Evolutionary conservation across 1,140 invertebrate species (phyloP), one percentile per base, ranked within the genome.

Genomic region (Luehdorfia chinensis): DNA sequence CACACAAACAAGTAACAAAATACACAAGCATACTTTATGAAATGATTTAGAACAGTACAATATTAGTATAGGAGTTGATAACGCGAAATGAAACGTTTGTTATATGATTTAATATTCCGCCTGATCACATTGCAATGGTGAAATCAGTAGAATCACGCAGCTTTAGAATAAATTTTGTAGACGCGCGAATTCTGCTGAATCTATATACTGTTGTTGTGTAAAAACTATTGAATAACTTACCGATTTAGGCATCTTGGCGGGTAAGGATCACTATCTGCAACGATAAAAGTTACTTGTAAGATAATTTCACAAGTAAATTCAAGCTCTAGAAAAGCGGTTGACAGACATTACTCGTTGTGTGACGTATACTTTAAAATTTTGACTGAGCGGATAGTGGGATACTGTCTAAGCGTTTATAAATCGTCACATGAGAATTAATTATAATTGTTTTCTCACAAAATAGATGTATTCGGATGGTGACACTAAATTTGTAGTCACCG

Each of bases 221-320:
- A 47, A 28, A 47, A 51, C 43, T 49, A 32, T 49, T 19, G 16
- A 33, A 4, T 39, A 51, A 85, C 81, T 84, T 63, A 86, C 81
- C 64, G 81, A 86, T 86, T 86, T 86, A 70, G 83, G 83, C 83
- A 86, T 86, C 43, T 80, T 84, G 75, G 69, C 73, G 71, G 65
- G 55, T 78, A 67, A 59, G 72, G 72, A 74, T 84, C 64, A 72
- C 71, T 69, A 83, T 86, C 83, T 86, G 79, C 33, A 80, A 84
- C 41, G 34, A 67, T 31, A 68, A 66, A 78, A 68, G 34, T 39
- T 39, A 43, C 19, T 28, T 50, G 31, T 58, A 28, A 56, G 21
- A 43, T 55, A 47, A 39, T 32, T 37, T 33, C 14, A 50, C 43
- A 58, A 59, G 43, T 28, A 51, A 63, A 63, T 66, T 62, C 50